phyloP scores from a whole-genome alignment of 2,797 vertebrate genomes.

The Acanthis flammea region DNA sequence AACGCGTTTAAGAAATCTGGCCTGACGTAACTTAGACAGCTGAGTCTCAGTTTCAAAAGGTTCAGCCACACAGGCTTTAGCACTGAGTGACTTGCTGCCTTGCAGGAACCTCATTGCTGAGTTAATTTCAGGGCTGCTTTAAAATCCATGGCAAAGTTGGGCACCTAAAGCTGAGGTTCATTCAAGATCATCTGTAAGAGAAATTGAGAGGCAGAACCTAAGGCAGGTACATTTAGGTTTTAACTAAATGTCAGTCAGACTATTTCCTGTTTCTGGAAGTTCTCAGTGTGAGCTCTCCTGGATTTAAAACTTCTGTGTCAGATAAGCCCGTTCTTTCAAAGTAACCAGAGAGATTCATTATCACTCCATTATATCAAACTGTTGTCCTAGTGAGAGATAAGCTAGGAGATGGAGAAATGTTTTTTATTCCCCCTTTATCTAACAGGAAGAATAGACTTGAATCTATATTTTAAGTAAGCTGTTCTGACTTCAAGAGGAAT shows the following conservation, averaged over 20 bases:
- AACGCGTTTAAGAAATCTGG: slow-evolving; percentile 25
- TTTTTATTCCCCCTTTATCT: not conserved
- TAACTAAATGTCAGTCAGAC: not conserved
- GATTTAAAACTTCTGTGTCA: not conserved
- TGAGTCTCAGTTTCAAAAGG: slow-evolving; percentile 54
- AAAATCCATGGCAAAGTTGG: not conserved
- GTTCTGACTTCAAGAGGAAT: not conserved
- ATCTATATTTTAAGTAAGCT: not conserved
- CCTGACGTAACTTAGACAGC: slow-evolving; percentile 35
- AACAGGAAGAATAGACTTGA: not conserved
- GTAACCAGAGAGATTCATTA: not conserved
- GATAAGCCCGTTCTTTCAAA: not conserved
- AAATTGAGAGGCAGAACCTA: not conserved
- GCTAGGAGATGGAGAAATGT: not conserved
- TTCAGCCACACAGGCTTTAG: not conserved
- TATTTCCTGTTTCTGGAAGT: slow-evolving; percentile 25
- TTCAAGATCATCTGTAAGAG: not conserved
- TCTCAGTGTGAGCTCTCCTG: not conserved
- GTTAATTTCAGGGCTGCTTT: not conserved
- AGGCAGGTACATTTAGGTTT: not conserved
- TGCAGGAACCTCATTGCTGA: not conserved
- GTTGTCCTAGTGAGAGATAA: not conserved
- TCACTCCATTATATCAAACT: not conserved
- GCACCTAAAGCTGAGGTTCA: not conserved
- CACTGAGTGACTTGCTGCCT: not conserved